Conservation (phyloP, 2,888 invertebrate genomes). For the Agrilus mali region DNA sequence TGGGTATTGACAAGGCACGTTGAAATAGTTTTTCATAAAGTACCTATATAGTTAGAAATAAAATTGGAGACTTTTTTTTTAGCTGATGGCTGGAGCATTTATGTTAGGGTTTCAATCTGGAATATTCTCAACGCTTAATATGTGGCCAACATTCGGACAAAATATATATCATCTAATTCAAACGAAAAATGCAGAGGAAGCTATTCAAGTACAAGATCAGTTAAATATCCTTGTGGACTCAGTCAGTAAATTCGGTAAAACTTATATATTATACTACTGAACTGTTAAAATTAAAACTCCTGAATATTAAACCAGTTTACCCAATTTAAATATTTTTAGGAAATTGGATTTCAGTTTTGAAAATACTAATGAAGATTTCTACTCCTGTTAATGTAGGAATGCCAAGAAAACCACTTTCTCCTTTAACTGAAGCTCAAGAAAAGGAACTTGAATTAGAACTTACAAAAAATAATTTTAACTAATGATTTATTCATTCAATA, state of each 20-base stretch:
- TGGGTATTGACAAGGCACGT: conserved; percentile 55
- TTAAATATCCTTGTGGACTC: conserved; percentile 24
- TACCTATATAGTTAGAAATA: conserved; percentile 3
- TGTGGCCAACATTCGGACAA: conserved; percentile 46
- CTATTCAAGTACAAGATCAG: conserved; percentile 39
- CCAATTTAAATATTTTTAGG: conserved; percentile 34
- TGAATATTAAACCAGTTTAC: conserved; percentile 2
- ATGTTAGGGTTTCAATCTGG: conserved; percentile 57
- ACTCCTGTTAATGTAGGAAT: conserved; percentile 50
- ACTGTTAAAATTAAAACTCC: not conserved
- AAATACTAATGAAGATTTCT: conserved; percentile 50
- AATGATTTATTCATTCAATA: not conserved
- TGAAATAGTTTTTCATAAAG: not conserved
- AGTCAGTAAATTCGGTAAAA: conserved; percentile 37
- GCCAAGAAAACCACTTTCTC: conserved; percentile 43
- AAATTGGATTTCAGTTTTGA: conserved; percentile 57
- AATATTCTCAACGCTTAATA: conserved; percentile 56
- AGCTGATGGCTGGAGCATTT: conserved; percentile 55
- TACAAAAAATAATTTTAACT: conserved; percentile 18
- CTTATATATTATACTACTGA: not conserved
- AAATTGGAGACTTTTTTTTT: not conserved
- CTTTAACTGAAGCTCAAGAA: conserved; percentile 28
- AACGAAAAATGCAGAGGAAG: conserved; percentile 33
- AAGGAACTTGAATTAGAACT: conserved; percentile 25
- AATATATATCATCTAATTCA: conserved; percentile 42